A percentile compares a stretch with the other conserved stretches of the same genome.
phyloP scores from a whole-genome alignment of 35 echinoderm and acorn worm genomes.

The Heliocidaris tuberculata region DNA sequence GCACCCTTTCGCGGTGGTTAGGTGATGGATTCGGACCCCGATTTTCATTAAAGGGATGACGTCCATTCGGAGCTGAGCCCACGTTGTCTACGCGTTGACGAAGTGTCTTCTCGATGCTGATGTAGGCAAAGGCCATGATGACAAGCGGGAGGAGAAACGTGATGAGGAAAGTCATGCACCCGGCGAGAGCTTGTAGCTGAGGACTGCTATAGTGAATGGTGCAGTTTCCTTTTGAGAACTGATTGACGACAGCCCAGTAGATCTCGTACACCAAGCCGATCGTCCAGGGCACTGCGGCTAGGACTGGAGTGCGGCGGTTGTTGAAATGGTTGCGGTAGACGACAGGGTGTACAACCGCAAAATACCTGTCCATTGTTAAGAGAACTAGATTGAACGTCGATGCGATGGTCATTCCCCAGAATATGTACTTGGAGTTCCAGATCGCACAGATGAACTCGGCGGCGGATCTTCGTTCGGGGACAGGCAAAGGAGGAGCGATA shows the following conservation, averaged over 20 bases:
- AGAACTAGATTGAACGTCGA: slow-evolving; percentile 64
- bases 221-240: neutral
- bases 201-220: neutral
- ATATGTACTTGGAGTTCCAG: slow-evolving; percentile 55
- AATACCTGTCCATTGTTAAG: slow-evolving; percentile 58
- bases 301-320: neutral
- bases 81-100: neutral
- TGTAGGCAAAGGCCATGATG: slow-evolving; percentile 62
- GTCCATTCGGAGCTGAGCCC: neutral
- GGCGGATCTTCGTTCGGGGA: neutral
- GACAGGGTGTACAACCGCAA: slow-evolving; percentile 54
- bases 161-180: slow-evolving; percentile 16
- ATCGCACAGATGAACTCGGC: slow-evolving; percentile 36
- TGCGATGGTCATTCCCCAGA: slow-evolving; percentile 52
- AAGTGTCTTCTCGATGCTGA: slow-evolving; percentile 42
- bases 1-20: neutral
- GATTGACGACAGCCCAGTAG: slow-evolving; percentile 36
- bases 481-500: neutral
- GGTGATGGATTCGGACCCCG: neutral
- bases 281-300: slow-evolving; percentile 41
- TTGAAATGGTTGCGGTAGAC: slow-evolving; percentile 19
- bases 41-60: neutral
- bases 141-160: slow-evolving; percentile 47
- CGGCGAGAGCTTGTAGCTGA: neutral
- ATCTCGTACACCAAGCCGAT: slow-evolving; percentile 41